Conservation (phyloP, 2,888 invertebrate species). For the Agrotis exclamationis region DNA sequence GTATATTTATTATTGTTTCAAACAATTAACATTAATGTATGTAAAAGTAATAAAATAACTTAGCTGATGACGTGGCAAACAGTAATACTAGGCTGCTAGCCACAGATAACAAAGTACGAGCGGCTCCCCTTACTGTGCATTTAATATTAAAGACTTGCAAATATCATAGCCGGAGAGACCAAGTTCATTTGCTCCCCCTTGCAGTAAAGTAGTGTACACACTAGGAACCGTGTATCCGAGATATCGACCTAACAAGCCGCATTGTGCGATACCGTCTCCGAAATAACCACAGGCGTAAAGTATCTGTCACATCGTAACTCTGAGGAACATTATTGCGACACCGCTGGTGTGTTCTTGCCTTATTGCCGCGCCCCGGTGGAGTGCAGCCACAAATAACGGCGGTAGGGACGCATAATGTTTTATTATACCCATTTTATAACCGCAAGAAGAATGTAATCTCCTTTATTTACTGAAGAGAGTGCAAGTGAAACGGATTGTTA, state of each 20-base stretch:
- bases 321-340: conserved; percentile 72
- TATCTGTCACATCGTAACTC: conserved; percentile 75
- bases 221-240: conserved; percentile 54
- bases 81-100: conserved; percentile 73
- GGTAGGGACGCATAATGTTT: conserved; percentile 86
- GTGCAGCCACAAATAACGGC: conserved; percentile 85
- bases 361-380: conserved; percentile 78
- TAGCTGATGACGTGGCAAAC: conserved; percentile 52
- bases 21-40: conserved; percentile 51
- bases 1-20: conserved; percentile 22
- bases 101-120: conserved; percentile 78
- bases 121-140: conserved; percentile 77
- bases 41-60: conserved; percentile 56
- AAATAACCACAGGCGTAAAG: conserved; percentile 76
- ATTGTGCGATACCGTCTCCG: conserved; percentile 63
- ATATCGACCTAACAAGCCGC: conserved; percentile 69
- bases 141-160: conserved; percentile 86
- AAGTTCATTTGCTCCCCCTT: conserved; percentile 75
- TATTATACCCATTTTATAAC: conserved; percentile 86
- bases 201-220: conserved; percentile 72
- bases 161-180: conserved; percentile 73
- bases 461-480: conserved; percentile 82
- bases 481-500: conserved; percentile 80
- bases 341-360: conserved; percentile 76
- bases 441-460: conserved; percentile 85